A percentile compares a stretch with the other conserved stretches of the same genome.
phyloP scores from a whole-genome alignment of 2,888 invertebrate species.

The Melangyna quadrimaculata region DNA sequence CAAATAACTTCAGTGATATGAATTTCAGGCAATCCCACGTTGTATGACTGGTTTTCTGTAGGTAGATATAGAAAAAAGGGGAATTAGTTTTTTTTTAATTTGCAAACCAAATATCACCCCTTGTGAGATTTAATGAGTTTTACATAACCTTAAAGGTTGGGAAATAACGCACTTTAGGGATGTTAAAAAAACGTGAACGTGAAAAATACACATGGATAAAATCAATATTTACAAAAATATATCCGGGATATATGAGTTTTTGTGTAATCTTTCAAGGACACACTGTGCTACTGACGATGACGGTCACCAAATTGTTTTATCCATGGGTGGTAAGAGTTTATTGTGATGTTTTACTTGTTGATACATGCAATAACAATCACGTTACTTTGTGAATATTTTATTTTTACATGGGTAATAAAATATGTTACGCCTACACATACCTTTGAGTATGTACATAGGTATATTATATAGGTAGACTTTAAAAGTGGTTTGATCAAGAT shows the following conservation, averaged over 20 bases:
- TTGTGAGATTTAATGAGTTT: background rate
- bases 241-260: background rate
- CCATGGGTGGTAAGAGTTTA: slow-evolving; percentile 46
- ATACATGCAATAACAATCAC: slow-evolving; percentile 57
- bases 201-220: background rate
- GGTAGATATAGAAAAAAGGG: background rate
- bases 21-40: slow-evolving; percentile 80
- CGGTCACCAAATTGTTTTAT: slow-evolving; percentile 28
- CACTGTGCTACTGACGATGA: background rate
- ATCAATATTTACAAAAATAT: slow-evolving; percentile 50
- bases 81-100: background rate
- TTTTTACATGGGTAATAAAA: background rate
- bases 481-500: background rate
- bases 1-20: slow-evolving; percentile 81
- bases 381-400: slow-evolving; percentile 2
- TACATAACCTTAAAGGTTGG: slow-evolving; percentile 33
- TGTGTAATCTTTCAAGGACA: slow-evolving; percentile 9
- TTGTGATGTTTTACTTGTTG: slow-evolving; percentile 27
- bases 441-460: background rate
- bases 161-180: background rate
- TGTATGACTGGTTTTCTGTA: slow-evolving; percentile 70
- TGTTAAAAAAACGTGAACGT: background rate
- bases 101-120: background rate
- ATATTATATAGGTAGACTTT: too few relatives aligned
- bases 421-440: background rate